Evolutionary conservation across 2,113 vertebrate species (phyloP), one percentile per base, ranked within the genome.

Genomic region (Carassius gibelio): DNA sequence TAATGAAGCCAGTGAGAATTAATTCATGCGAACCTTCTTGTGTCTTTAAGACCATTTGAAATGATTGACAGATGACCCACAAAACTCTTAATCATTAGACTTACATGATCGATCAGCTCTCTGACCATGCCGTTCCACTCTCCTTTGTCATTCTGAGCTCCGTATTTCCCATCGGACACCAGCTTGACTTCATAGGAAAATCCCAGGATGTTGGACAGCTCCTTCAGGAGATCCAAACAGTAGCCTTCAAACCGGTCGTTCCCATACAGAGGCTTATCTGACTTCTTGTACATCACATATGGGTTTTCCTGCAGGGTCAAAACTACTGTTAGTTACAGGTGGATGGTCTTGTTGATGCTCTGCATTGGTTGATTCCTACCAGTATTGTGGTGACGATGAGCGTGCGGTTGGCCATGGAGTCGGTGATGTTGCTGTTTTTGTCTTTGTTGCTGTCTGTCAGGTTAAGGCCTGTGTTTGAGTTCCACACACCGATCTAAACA

Each of bases 61-160:
- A 80, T n/a, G 7, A 26, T 14, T 8, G 19, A 48, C 66, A 36
- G 21, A 50, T 8, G 21, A 66, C 36, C 9, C 45, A 30, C 26
- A 26, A 48, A 42, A 30, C 9, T 84, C 9, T 2, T 34, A 34
- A 71, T 71, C 11, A 71, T 66, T 42, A 11, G 82, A 91, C 98
- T 97, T 93, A 99, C 98, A 0, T 99, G 97, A 86, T 99, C 98
- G 62, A 99, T 99, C 87, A 99, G 98, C 13, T 99, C 98, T 84
- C 97, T 95, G 90, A 99, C 98, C 97, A 99, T 99, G 30, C 98
- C 98, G 30, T 99, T 99, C 98, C 98, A 99, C 89, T 99, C 97
- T 52, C 98, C 98, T 88, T 97, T 97, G 93, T 99, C 98, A 77
- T 99, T 97, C 92, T 99, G 98, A 6, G 98, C 98, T 86, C 98